A percentile compares a stretch with the other conserved stretches of the same genome.
phyloP scores from a whole-genome alignment of 1,140 invertebrate species.

The Pectinophora gossypiella region DNA sequence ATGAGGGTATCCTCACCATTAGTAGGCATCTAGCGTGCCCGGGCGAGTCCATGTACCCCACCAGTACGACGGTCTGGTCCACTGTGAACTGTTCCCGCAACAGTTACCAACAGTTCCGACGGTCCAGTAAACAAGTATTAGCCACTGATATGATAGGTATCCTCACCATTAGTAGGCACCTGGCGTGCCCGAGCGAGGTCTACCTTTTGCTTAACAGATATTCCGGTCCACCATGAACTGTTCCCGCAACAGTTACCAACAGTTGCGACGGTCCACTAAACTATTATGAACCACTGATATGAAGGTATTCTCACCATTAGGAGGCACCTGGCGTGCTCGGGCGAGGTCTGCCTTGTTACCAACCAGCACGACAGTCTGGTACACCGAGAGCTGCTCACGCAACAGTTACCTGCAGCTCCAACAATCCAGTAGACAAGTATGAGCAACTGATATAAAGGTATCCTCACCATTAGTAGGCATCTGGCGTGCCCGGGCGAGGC shows the following conservation, averaged over 20 bases:
- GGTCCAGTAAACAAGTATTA: constrained; percentile 85
- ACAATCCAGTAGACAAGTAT: no score
- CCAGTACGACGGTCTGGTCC: constrained; percentile 91
- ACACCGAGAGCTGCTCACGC: constrained; percentile 85
- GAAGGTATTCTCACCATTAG: constrained; percentile 84
- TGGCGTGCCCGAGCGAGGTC: constrained; percentile 91
- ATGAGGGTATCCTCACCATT: constrained; percentile 86
- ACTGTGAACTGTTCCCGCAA: constrained; percentile 87
- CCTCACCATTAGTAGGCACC: constrained; percentile 86
- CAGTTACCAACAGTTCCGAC: constrained; percentile 86
- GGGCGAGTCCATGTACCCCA: constrained; percentile 94
- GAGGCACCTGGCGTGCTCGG: constrained; percentile 86
- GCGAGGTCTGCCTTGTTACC: constrained; percentile 96
- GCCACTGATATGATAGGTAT: no score
- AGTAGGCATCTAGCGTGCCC: constrained; percentile 86
- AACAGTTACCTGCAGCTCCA: no score
- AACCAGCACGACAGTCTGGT: constrained; percentile 93
- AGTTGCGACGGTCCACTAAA: no score
- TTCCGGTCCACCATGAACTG: constrained; percentile 87
- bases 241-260: no score
- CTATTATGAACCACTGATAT: no score
- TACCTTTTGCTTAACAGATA: constrained; percentile 95
- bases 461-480: constrained; percentile 88
- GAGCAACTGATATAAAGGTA: no score
- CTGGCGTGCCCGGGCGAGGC: constrained; percentile 89